Evolutionary conservation across 2,113 vertebrate species (phyloP).

Genomic region (Perccottus glenii): DNA sequence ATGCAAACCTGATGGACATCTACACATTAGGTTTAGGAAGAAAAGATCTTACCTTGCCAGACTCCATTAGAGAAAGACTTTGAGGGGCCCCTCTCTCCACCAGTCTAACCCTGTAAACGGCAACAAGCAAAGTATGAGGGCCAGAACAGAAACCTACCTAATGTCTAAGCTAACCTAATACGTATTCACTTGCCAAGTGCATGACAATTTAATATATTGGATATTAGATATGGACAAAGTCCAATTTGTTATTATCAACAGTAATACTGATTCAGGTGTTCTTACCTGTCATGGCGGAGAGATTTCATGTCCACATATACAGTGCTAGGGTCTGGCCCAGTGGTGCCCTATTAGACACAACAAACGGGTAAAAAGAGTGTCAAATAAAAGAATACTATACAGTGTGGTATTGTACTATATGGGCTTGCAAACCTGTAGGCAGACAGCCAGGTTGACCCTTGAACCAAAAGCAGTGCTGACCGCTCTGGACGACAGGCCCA

Average conservation of each 20-base stretch:
- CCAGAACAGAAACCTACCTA: too few relatives aligned
- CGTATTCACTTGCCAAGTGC: too few relatives aligned
- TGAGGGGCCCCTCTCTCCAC: conserved; percentile 97
- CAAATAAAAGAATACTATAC: not conserved
- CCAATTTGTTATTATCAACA: too few relatives aligned
- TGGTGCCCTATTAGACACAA: conserved; percentile 86
- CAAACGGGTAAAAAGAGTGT: not conserved
- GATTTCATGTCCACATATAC: conserved; percentile 99
- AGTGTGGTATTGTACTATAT: not conserved
- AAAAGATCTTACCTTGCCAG: conserved; percentile 89
- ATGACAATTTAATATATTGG: too few relatives aligned
- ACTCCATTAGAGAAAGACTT: conserved; percentile 95
- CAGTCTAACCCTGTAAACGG: conserved; percentile 86
- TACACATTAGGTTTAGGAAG: not conserved
- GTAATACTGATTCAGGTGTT: not conserved
- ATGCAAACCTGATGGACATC: not conserved
- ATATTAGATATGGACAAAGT: too few relatives aligned
- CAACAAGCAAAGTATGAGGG: not conserved
- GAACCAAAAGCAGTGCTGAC: conserved; percentile 97
- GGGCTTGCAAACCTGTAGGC: conserved; percentile 86
- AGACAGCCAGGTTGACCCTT: conserved; percentile 93
- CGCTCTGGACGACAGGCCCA: conserved; percentile 90
- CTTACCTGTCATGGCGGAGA: conserved; percentile 95
- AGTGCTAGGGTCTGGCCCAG: conserved; percentile 95
- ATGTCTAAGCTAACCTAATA: too few relatives aligned